phyloP scores from a whole-genome alignment of 2,113 vertebrate genomes.

The Pavo muticus region DNA sequence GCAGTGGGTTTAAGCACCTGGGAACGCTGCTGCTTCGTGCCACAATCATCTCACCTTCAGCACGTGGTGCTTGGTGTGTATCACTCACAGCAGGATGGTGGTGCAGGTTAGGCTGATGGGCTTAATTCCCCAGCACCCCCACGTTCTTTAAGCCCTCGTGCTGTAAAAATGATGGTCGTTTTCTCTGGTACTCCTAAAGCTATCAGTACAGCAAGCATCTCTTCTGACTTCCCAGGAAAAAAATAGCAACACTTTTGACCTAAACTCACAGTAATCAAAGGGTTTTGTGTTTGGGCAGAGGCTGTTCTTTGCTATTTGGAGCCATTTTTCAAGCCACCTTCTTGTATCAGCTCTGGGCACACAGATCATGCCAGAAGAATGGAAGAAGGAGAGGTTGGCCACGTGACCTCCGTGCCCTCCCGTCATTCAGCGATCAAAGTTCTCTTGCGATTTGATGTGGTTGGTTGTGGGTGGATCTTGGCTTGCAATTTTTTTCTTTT shows the following conservation, averaged over 20 bases:
- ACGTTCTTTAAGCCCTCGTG: background rate
- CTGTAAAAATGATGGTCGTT: background rate
- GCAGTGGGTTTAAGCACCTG: background rate
- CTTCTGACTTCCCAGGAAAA: background rate
- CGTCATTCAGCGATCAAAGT: background rate
- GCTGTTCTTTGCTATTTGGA: background rate
- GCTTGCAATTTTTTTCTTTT: slow-evolving; percentile 59
- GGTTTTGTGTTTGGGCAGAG: background rate
- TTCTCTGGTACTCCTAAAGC: background rate
- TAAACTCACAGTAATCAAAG: background rate
- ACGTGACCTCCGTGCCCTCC: too few species aligned
- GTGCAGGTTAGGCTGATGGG: background rate
- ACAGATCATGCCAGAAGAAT: background rate
- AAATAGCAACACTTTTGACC: background rate
- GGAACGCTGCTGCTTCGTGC: background rate
- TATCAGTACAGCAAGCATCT: background rate
- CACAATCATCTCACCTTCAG: background rate
- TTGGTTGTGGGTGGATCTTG: slow-evolving; percentile 57
- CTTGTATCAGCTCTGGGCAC: background rate
- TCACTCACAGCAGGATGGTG: background rate
- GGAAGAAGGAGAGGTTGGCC: background rate
- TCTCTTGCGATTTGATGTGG: slow-evolving; percentile 24
- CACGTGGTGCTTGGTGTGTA: fast-evolving
- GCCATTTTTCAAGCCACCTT: background rate
- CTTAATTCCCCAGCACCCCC: background rate